Evolutionary conservation across 1,140 invertebrate genomes (phyloP).

Genomic region (Agrypnia vestita): DNA sequence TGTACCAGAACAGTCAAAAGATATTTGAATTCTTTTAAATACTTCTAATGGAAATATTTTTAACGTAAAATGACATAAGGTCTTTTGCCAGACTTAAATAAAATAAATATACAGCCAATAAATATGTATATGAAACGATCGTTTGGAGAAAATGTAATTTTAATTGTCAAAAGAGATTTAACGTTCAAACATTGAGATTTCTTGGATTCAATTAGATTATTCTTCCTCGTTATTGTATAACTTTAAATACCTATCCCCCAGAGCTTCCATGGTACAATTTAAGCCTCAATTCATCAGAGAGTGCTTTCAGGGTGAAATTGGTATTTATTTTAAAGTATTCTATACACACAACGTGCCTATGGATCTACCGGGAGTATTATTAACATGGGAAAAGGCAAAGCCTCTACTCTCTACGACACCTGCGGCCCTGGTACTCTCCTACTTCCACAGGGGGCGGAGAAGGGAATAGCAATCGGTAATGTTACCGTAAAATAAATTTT

Average conservation of each 20-base stretch:
- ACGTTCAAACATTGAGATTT: not conserved
- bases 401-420: constrained; percentile 53
- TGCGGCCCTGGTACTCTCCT: constrained; percentile 47
- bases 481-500: constrained; percentile 54
- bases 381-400: constrained; percentile 57
- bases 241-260: constrained; percentile 9
- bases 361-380: constrained; percentile 39
- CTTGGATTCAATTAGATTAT: constrained; percentile 15
- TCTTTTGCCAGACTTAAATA: no score
- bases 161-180: not conserved
- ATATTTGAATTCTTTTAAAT: not conserved
- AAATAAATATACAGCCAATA: not conserved
- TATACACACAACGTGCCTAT: not conserved
- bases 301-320: constrained; percentile 29
- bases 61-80: not conserved
- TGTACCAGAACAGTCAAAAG: no score
- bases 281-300: constrained; percentile 32
- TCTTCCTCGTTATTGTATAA: constrained; percentile 23
- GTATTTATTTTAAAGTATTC: constrained; percentile 40
- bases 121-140: not conserved
- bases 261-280: constrained; percentile 9
- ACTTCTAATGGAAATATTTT: not conserved
- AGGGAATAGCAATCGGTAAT: constrained; percentile 10
- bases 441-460: constrained; percentile 4
- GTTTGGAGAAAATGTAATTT: not conserved